Conservation (phyloP, 2,113 vertebrate genomes). For the Muntiacus reevesi region DNA sequence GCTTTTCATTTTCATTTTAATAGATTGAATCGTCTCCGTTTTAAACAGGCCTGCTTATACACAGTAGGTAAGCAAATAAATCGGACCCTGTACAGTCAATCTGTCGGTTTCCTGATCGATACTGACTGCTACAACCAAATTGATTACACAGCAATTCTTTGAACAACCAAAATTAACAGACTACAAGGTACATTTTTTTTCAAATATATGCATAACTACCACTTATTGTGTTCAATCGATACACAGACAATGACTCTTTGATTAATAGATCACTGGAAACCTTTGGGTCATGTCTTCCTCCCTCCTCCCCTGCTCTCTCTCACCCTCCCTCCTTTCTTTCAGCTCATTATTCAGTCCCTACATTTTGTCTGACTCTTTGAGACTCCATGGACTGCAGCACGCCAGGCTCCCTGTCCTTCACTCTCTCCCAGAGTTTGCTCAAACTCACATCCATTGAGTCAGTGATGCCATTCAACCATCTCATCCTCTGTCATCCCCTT, state of each 20-base stretch:
- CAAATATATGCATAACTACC: not conserved
- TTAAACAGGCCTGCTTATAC: not conserved
- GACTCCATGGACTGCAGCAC: not conserved
- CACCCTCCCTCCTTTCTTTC: not conserved
- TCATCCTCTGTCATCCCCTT: not conserved
- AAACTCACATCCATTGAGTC: not conserved
- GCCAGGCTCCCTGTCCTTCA: not conserved
- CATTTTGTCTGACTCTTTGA: accelerated
- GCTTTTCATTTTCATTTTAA: not conserved
- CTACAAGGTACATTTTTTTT: not conserved
- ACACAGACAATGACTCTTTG: not conserved
- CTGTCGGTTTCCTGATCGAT: not conserved
- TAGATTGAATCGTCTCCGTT: not conserved
- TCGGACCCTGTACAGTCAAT: not conserved
- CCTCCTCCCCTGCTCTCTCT: not conserved
- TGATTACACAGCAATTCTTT: not conserved
- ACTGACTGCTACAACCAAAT: not conserved
- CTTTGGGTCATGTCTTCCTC: not conserved
- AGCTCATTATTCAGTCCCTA: not conserved
- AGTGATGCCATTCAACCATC: not conserved
- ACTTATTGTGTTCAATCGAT: not conserved
- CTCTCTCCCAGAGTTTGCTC: not conserved
- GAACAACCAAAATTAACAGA: not conserved
- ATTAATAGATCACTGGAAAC: not conserved
- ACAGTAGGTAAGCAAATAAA: not conserved